Conservation (phyloP, 2,113 vertebrate species). For the Lophura nycthemera region DNA sequence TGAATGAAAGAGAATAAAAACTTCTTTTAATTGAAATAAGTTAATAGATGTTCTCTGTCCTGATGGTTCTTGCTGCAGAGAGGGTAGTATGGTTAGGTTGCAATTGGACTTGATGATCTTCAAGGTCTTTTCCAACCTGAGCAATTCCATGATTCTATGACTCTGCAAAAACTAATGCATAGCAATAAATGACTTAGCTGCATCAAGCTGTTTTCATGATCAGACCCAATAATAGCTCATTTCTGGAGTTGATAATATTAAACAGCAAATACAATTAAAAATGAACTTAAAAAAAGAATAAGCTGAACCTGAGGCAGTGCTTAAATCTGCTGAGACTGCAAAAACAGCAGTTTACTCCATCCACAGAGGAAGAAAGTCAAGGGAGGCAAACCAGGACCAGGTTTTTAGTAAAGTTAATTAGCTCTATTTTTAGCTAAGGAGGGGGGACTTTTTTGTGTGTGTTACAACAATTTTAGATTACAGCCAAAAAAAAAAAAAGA, state of each 20-base stretch:
- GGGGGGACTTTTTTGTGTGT: slow-evolving; percentile 19
- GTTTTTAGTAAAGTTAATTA: slow-evolving; percentile 37
- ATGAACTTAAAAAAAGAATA: not conserved
- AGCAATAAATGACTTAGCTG: not conserved
- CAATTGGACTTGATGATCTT: too few species aligned
- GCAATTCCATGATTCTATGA: not conserved
- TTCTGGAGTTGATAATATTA: slow-evolving; percentile 1
- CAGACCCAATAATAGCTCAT: not conserved
- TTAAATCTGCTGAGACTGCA: slow-evolving; percentile 41
- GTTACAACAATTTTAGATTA: slow-evolving; percentile 14
- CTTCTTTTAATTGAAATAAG: not conserved
- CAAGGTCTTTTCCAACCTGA: too few species aligned
- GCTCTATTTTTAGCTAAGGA: slow-evolving; percentile 16
- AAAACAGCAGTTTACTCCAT: not conserved
- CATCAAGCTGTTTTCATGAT: not conserved
- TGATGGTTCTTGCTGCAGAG: not conserved
- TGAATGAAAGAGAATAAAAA: not conserved
- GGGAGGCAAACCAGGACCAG: not conserved
- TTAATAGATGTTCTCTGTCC: not conserved
- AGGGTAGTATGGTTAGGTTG: too few species aligned
- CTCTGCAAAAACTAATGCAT: not conserved
- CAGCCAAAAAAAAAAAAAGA: not conserved
- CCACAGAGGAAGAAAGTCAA: slow-evolving; percentile 4
- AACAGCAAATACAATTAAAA: not conserved
- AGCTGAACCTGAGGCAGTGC: not conserved